Conservation (phyloP, 1,140 invertebrate genomes). For the Fopius arisanus region DNA sequence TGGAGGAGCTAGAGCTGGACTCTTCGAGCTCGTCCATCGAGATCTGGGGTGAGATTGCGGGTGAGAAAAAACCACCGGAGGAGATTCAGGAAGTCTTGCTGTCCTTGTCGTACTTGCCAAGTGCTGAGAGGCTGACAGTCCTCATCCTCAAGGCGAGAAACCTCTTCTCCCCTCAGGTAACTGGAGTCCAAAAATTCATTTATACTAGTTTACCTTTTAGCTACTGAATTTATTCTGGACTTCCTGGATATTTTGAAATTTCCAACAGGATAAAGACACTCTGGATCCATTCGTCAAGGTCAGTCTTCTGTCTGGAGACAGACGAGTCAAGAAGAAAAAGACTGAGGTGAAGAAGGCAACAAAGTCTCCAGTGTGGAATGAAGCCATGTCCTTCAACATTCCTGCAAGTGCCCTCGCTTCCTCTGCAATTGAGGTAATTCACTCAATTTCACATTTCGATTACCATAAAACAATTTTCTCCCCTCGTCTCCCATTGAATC, state of each 20-base stretch:
- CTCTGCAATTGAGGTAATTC: slow-evolving; percentile 77
- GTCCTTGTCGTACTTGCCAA: slow-evolving; percentile 85
- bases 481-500: too few relatives aligned
- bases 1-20: slow-evolving; percentile 74
- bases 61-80: slow-evolving; percentile 79
- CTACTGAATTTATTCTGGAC: neutral
- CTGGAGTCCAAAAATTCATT: neutral
- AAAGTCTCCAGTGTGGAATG: slow-evolving; percentile 93
- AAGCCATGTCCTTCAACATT: slow-evolving; percentile 90
- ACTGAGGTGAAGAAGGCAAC: slow-evolving; percentile 86
- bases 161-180: slow-evolving; percentile 71
- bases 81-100: slow-evolving; percentile 82
- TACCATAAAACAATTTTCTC: too few relatives aligned
- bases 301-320: slow-evolving; percentile 85
- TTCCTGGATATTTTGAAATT: neutral
- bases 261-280: slow-evolving; percentile 49
- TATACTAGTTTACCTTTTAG: neutral
- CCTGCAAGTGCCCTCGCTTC: slow-evolving; percentile 72
- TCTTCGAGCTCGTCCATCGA: slow-evolving; percentile 73
- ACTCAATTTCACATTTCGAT: slow-evolving; percentile 16
- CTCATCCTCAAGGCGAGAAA: slow-evolving; percentile 86
- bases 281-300: slow-evolving; percentile 92
- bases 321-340: slow-evolving; percentile 90
- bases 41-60: slow-evolving; percentile 80
- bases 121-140: slow-evolving; percentile 84